These are phyloP conservation scores for Arvicanthis niloticus DNA, from an alignment of 2,113 vertebrate species.

Conservation along the genomic window DNA sequence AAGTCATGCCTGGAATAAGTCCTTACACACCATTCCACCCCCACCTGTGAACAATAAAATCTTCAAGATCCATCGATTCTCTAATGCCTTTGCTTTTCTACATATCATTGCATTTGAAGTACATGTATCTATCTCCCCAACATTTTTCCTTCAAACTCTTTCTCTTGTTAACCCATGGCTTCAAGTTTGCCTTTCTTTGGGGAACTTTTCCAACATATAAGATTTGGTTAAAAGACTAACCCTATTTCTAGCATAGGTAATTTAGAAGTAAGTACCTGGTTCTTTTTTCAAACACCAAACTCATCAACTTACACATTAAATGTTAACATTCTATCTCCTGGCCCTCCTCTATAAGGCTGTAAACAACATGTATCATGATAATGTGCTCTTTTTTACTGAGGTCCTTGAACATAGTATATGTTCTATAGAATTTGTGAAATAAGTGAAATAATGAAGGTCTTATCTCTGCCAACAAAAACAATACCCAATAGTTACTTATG, in stretches of 20 bases:
- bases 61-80: neutral
- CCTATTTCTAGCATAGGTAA: neutral
- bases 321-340: constrained; percentile 36
- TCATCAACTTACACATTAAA: neutral
- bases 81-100: neutral
- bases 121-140: neutral
- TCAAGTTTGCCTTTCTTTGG: constrained; percentile 25
- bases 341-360: neutral
- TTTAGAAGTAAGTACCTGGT: neutral
- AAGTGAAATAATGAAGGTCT: constrained; percentile 18
- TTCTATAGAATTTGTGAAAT: constrained; percentile 34
- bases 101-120: constrained; percentile 23
- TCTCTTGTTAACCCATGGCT: neutral
- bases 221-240: neutral
- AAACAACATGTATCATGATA: constrained; percentile 14
- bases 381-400: neutral
- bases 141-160: neutral
- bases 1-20: constrained; percentile 2
- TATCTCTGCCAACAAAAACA: constrained; percentile 34
- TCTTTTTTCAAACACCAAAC: constrained; percentile 27
- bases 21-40: neutral
- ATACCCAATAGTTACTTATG: neutral
- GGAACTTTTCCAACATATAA: constrained; percentile 31
- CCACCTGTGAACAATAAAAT: constrained; percentile 10
- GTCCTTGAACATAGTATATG: neutral